Evolutionary conservation across 2,113 vertebrate species (phyloP).

Genomic region (Rhodinocichla rosea): DNA sequence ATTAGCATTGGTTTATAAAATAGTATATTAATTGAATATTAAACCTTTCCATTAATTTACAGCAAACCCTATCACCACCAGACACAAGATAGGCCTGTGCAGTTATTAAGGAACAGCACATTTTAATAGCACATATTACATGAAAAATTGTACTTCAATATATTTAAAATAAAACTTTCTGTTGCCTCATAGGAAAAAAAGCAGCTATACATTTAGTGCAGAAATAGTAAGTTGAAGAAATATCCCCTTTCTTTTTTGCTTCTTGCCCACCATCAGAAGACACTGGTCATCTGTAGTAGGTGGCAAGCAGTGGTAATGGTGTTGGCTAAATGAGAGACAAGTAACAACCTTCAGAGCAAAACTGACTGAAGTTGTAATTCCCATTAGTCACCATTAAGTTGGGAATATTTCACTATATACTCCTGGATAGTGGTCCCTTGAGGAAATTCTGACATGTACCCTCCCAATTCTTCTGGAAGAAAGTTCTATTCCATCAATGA

Average conservation of each 20-base stretch:
- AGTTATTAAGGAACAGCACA: background rate
- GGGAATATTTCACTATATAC: background rate
- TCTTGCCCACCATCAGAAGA: background rate
- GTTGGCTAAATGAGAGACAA: background rate
- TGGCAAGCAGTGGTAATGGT: background rate
- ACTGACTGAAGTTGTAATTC: background rate
- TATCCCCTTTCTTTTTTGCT: background rate
- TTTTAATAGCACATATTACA: background rate
- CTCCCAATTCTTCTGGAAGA: background rate
- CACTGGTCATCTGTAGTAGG: background rate
- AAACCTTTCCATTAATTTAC: background rate
- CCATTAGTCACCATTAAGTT: fast-evolving
- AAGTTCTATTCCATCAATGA: background rate
- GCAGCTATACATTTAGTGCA: background rate
- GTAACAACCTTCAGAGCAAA: background rate
- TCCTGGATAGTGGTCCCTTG: background rate
- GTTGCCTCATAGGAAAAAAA: background rate
- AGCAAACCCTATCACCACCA: background rate
- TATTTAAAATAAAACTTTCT: background rate
- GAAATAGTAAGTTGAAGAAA: background rate
- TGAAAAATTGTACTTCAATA: background rate
- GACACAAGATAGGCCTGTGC: background rate
- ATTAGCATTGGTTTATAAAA: background rate
- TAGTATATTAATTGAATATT: background rate
- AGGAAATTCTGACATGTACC: background rate